Conservation (phyloP, 92 coral and sea anemone genomes). For the Phymanthus crucifer region DNA sequence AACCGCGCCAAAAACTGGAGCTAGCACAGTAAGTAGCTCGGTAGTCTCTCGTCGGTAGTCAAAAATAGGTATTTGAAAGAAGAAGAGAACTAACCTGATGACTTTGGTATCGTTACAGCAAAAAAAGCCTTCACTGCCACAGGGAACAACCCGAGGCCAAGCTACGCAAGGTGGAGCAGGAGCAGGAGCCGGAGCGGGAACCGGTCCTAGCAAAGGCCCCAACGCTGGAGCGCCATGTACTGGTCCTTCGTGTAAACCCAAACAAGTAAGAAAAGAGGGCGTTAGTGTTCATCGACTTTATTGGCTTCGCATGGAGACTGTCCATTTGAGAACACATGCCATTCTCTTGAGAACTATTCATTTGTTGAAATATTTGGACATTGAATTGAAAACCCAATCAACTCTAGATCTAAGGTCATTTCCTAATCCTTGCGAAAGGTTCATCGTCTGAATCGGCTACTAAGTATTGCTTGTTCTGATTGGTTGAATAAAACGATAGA, state of each 20-base stretch:
- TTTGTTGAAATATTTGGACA: too few species aligned
- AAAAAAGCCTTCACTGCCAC: not conserved
- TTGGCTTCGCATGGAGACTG: too few species aligned
- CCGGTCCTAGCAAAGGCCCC: not conserved
- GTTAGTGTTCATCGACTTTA: not conserved
- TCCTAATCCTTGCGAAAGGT: too few species aligned
- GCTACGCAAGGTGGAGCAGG: not conserved
- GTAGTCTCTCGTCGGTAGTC: not conserved
- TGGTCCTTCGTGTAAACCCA: constrained; percentile 22
- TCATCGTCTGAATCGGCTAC: too few species aligned
- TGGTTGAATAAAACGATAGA: too few species aligned
- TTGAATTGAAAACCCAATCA: too few species aligned
- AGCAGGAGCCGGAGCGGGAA: not conserved
- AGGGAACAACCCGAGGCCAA: not conserved
- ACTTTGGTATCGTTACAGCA: not conserved
- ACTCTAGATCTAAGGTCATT: too few species aligned
- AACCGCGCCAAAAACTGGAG: not conserved
- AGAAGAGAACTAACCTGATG: not conserved
- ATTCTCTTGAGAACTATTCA: too few species aligned
- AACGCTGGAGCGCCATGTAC: not conserved
- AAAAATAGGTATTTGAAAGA: not conserved
- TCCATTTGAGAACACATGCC: too few species aligned
- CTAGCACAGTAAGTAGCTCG: not conserved
- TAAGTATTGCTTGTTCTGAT: too few species aligned
- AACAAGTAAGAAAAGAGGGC: constrained; percentile 16